Conservation (phyloP, 2,113 vertebrate genomes). For the Myanophis thanlyinensis region DNA sequence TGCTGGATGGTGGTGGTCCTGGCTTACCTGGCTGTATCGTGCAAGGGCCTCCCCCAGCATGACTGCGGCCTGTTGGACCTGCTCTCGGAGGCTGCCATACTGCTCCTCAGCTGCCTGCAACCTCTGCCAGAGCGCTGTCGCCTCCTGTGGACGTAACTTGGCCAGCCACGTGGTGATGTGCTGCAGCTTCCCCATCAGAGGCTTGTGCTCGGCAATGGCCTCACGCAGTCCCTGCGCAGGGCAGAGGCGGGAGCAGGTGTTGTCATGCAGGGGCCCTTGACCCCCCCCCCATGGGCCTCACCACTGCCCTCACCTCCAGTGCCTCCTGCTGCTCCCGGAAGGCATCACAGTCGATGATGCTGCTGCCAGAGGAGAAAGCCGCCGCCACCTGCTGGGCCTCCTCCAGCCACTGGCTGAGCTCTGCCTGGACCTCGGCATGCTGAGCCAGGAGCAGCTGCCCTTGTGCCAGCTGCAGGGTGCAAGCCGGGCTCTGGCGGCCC, state of each 20-base stretch:
- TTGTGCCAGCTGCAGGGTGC: constrained; percentile 78
- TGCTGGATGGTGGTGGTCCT: background rate
- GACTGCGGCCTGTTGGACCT: constrained; percentile 68
- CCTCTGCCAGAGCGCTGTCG: constrained; percentile 65
- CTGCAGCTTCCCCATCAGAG: constrained; percentile 78
- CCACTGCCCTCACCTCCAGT: constrained; percentile 77
- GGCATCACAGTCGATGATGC: constrained; percentile 73
- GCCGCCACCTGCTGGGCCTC: constrained; percentile 71
- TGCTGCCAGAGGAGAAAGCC: constrained; percentile 68
- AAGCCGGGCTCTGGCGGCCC: constrained; percentile 68
- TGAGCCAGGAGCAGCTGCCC: constrained; percentile 80
- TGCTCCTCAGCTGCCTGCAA: constrained; percentile 74
- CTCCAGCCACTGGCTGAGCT: constrained; percentile 83
- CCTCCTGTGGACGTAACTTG: constrained; percentile 75
- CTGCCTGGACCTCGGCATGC: constrained; percentile 74
- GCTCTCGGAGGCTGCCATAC: constrained; percentile 72
- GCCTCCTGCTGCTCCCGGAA: constrained; percentile 84
- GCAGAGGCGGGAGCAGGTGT: rapidly evolving
- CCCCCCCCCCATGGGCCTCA: rapidly evolving
- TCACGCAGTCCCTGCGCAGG: constrained; percentile 76
- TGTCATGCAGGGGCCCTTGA: background rate
- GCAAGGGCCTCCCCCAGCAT: constrained; percentile 83
- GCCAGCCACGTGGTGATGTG: constrained; percentile 71
- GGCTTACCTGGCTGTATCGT: constrained; percentile 79
- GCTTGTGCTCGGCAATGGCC: constrained; percentile 83